phyloP scores from a whole-genome alignment of 2,888 invertebrate genomes.

The Folsomia candida region DNA sequence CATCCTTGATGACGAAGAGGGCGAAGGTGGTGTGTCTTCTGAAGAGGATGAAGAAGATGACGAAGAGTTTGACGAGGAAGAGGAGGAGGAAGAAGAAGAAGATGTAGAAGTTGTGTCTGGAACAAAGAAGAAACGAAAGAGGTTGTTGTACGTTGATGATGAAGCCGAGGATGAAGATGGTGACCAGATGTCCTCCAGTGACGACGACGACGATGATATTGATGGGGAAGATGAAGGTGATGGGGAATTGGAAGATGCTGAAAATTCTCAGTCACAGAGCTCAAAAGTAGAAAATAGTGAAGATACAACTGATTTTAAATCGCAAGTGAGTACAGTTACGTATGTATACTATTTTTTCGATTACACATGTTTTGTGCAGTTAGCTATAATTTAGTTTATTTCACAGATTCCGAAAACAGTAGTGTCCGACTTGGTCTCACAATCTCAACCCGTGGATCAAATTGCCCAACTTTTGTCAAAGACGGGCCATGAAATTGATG shows the following conservation, averaged over 20 bases:
- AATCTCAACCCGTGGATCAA: no score
- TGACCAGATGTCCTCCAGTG: slow-evolving; percentile 5
- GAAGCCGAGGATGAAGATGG: slow-evolving; percentile 53
- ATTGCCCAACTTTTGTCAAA: slow-evolving; percentile 22
- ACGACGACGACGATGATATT: slow-evolving; percentile 37
- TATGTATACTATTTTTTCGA: no score
- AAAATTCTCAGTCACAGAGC: not conserved
- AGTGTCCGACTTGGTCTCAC: no score
- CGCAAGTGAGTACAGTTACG: no score
- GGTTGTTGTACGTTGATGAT: slow-evolving; percentile 28
- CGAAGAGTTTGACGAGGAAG: slow-evolving; percentile 52
- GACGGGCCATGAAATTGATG: slow-evolving; percentile 1
- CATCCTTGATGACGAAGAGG: slow-evolving; percentile 53
- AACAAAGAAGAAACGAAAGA: slow-evolving; percentile 57
- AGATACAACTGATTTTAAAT: no score
- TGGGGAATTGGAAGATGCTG: slow-evolving; percentile 54
- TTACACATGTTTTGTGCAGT: no score
- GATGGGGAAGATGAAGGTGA: slow-evolving; percentile 55
- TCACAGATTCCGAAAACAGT: no score
- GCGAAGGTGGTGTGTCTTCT: slow-evolving; percentile 56
- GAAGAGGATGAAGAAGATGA: slow-evolving; percentile 57
- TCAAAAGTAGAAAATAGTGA: no score
- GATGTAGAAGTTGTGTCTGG: slow-evolving; percentile 53
- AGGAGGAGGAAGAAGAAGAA: slow-evolving; percentile 34
- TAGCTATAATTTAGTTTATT: no score